A percentile compares a stretch with the other conserved stretches of the same genome.
phyloP scores from a whole-genome alignment of 2,888 invertebrate genomes.

The Ferdinandea cuprea region DNA sequence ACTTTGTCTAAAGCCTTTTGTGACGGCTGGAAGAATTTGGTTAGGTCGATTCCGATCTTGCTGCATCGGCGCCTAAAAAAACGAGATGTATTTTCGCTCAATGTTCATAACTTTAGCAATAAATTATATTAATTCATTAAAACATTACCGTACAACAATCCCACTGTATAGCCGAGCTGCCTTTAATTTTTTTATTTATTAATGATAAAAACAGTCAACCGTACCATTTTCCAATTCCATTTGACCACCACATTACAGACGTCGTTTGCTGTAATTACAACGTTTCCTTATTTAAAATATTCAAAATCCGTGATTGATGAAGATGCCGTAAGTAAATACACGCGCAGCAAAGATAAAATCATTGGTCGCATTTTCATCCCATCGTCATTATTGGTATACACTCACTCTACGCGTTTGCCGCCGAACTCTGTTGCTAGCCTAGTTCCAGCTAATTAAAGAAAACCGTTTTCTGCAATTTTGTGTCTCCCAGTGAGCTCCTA shows the following conservation, averaged over 20 bases:
- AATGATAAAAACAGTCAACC: no score
- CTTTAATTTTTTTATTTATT: no score
- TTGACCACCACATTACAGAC: neutral
- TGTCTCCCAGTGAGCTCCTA: slow-evolving; percentile 24
- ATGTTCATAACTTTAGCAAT: no score
- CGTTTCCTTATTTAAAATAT: neutral
- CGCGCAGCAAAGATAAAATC: neutral
- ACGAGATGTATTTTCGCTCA: no score
- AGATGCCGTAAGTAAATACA: slow-evolving; percentile 25
- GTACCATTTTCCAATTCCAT: neutral
- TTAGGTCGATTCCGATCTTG: no score
- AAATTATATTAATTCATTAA: no score
- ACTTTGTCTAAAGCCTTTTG: no score
- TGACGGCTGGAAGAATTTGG: no score
- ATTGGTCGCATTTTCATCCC: neutral
- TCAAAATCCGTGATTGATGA: slow-evolving; percentile 19
- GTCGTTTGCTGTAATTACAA: neutral
- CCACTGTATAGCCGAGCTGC: no score
- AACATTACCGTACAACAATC: no score
- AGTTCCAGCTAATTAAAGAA: slow-evolving; percentile 51
- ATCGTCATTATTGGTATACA: slow-evolving; percentile 8
- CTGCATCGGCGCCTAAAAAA: no score
- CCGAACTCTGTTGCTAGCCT: slow-evolving; percentile 22
- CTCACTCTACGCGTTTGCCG: neutral
- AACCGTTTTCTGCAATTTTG: slow-evolving; percentile 3